Base-by-base conservation (phyloP, 2,888 invertebrate genomes). In the Chrysolina haemoptera region DNA sequence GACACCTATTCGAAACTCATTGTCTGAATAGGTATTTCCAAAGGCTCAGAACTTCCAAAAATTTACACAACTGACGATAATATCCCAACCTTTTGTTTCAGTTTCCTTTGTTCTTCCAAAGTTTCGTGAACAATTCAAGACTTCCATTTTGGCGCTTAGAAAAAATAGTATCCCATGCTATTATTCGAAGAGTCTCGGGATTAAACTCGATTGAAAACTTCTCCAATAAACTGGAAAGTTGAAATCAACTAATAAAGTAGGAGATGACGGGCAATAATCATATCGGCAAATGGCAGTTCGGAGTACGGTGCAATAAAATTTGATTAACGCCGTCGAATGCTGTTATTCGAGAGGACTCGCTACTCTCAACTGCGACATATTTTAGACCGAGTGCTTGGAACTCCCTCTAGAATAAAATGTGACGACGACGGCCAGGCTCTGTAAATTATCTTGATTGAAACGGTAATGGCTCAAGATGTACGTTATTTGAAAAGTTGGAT, bases 261-360 rank as follows among this genome's bases (percentile, higher is more conserved):
- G 77, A 78, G 77, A 81, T 80, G 82, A 79, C 78, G 78, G 80
- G 79, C 81, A 80, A 82, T 83, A 82, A 81, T 83, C 80, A 81
- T 82, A 82, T 80, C 76, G 74, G 67, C 65, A 68, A 77, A 78
- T 76, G 78, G 81, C 77, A 78, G 72, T 81, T 79, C 71, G 72
- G 75, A 78, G 76, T 80, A 76, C 75, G 70, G 71, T 73, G 77
- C 78, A 78, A 80, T 83, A 83, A 83, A 83, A 80, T 80, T 82
- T 82, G 81, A 83, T 82, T 80, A 83, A 81, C 80, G 80, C 68
- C 48, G 68, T 68, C 59, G 35, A 59, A 46, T 11, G 20, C 18
- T 22, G 68, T 64, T 74, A 74, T 65, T 71, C 55, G 68, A 63
- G 46, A 50, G 40, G 64, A 35, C 53, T 48, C 62, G 66, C 11